Percentiles rank a stretch among this genome's conserved stretches.
These are phyloP conservation scores for Serripes groenlandicus DNA, from an alignment of 2,888 invertebrate genomes.

Conservation along the genomic window DNA sequence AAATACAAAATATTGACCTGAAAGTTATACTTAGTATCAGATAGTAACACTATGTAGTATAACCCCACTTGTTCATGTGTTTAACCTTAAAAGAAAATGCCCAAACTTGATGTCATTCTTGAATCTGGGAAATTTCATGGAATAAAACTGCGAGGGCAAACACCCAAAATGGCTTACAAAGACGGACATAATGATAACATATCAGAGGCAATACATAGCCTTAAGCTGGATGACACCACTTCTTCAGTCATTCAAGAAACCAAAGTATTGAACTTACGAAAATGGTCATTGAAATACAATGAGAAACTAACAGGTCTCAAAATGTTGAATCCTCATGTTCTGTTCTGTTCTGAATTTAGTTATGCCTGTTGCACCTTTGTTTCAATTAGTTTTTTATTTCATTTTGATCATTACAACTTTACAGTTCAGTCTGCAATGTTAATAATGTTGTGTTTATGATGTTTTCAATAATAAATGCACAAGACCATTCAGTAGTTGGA, in stretches of 20 bases:
- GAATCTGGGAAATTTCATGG: background rate
- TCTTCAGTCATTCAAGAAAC: background rate
- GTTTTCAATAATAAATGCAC: background rate
- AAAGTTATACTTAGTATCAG: too few relatives aligned
- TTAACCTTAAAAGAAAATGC: too few relatives aligned
- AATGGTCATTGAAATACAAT: background rate
- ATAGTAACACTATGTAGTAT: too few relatives aligned
- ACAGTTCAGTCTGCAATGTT: background rate
- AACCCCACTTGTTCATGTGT: too few relatives aligned
- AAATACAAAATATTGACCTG: too few relatives aligned
- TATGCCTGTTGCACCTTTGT: background rate
- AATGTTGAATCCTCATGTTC: too few relatives aligned
- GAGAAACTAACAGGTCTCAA: background rate
- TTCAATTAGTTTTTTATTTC: background rate
- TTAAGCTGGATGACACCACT: background rate
- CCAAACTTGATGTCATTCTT: background rate
- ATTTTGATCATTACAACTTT: background rate
- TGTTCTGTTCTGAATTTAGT: background rate
- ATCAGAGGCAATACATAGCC: background rate
- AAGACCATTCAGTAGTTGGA: background rate
- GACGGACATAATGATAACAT: background rate
- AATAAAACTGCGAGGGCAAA: background rate
- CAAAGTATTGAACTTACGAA: background rate
- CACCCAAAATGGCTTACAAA: background rate
- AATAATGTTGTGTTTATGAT: background rate